Evolutionary conservation across 2,888 invertebrate genomes (phyloP), one percentile per base, ranked within the genome.

Genomic region (Pristionchus japonicus): DNA sequence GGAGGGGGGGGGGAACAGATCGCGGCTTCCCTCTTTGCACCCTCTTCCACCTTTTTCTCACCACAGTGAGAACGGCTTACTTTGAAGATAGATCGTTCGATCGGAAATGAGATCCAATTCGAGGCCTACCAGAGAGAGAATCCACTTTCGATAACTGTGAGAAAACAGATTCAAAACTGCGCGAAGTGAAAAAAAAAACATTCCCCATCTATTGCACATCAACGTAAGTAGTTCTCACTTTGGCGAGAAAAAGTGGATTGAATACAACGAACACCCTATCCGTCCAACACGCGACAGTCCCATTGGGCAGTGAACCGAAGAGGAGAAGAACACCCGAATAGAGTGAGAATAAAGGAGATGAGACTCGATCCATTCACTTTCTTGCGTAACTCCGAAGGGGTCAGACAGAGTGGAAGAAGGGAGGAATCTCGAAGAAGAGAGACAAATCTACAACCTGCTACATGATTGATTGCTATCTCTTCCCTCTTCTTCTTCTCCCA

Each of bases 331-430:
- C n/a, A n/a, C n/a, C 61, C n/a, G 52, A 52, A 52, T 52, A 17
- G 52, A 52, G 52, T 52, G 61, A 61, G 61, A 61, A 61, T 17
- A 27, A 27, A 61, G 61, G 27, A n/a, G 27, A 61, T 13, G 61
- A n/a, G 61, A 61, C 61, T 23, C 20, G 13, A 31, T 70, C 15
- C 70, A 70, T 70, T 70, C 70, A 70, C 70, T 70, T 70, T 37
- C 70, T 70, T 70, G 20, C 70, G 70, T 37, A 70, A 70, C 70
- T 31, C 37, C 70, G n/a, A 23, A 61, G 70, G 70, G 70, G 70
- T 70, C 70, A 70, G 70, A 34, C 70, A 34, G 34, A 17, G 34
- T 17, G 15, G 70, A 34, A 15, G 1, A 37, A 17, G 20, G 34
- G n/a, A n/a, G n/a, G n/a, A n/a, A 37, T 37, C 70, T 20, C 70